Base-by-base conservation (phyloP, 2,888 invertebrate genomes). In the Miltochrista miniata region DNA sequence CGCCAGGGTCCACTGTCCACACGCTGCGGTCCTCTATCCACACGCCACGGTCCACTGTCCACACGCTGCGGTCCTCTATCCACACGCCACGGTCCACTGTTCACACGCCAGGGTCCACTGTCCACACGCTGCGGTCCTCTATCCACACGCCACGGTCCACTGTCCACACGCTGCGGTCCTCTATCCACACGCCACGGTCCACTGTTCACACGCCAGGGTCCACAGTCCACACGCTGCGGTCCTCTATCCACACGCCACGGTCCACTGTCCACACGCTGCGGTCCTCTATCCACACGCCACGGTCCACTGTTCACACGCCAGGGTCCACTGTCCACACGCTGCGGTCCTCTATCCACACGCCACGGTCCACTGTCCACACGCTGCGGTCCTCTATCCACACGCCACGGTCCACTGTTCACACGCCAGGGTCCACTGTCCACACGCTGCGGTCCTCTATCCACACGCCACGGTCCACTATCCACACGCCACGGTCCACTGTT, bases 111-210 rank as follows among this genome's bases (percentile, higher is more conserved):
- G 64, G 98, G 98, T 98, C 2, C 18, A 24, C 5, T 24, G 18
- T 24, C 5, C 18, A 24, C 18, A 2, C 3, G 3, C 18, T 5
- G 5, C 18, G 2, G 18, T 24, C 5, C 18, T 4, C 18, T 24
- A 5, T 24, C 18, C 5, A 24, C 18, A n/a, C n/a, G n/a, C n/a
- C n/a, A n/a, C n/a, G n/a, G n/a, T n/a, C 48, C 84, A 91, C 35
- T 95, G 95, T 30, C 96, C 99, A 65, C 94, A 96, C 80, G 96
- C 99, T 10, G 96, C 98, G 61, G 98, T 98, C 13, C 93, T 99
- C 48, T 99, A 99, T 99, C 99, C 74, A 99, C 99, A 38, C 96
- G 97, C 77, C 93, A 99, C 53, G 96, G n/a, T n/a, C n/a, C 99
- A 65, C 94, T 99, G 61, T 96, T 96, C 53, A 96, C 98, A 72